Percentiles rank a stretch among this genome's conserved stretches.
These are phyloP conservation scores for Engystomops pustulosus DNA, from an alignment of 2,113 vertebrate genomes.

Conservation along the genomic window DNA sequence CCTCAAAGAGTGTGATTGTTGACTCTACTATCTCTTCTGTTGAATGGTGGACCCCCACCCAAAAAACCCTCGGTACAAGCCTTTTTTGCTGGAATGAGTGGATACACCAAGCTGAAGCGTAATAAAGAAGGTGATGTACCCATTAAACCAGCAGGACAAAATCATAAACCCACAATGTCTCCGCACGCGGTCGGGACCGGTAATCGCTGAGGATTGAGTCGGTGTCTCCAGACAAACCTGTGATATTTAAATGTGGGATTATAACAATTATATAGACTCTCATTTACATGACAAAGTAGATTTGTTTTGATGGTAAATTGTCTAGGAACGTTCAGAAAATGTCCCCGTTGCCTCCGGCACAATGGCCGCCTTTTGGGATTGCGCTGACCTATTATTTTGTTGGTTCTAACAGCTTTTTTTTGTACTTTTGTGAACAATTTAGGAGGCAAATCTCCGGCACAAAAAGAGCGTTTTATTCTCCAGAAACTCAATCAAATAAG, in stretches of 20 bases:
- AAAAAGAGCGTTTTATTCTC: conserved; percentile 34
- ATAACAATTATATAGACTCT: not conserved
- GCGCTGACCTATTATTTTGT: conserved; percentile 44
- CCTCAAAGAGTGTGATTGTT: too few species aligned
- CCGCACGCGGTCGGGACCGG: not conserved
- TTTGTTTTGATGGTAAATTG: not conserved
- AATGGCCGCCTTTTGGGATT: conserved; percentile 9
- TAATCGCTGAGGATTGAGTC: not conserved
- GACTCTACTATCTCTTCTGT: too few species aligned
- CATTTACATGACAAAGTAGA: conserved; percentile 13
- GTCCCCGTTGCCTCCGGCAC: not conserved
- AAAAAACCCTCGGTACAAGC: too few species aligned
- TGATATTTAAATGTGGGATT: not conserved
- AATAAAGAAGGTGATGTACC: too few species aligned
- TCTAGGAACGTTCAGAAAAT: conserved; percentile 20
- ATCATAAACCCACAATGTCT: not conserved
- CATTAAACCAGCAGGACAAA: too few species aligned
- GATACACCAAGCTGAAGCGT: too few species aligned
- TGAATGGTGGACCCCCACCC: too few species aligned
- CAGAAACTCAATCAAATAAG: conserved; percentile 26
- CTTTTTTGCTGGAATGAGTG: too few species aligned
- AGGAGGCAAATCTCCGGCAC: not conserved
- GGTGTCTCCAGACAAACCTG: not conserved
- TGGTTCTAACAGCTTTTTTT: conserved; percentile 26
- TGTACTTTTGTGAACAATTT: conserved; percentile 36